Conservation (phyloP, 2,113 vertebrate species). For the Dendropsophus ebraccatus region DNA sequence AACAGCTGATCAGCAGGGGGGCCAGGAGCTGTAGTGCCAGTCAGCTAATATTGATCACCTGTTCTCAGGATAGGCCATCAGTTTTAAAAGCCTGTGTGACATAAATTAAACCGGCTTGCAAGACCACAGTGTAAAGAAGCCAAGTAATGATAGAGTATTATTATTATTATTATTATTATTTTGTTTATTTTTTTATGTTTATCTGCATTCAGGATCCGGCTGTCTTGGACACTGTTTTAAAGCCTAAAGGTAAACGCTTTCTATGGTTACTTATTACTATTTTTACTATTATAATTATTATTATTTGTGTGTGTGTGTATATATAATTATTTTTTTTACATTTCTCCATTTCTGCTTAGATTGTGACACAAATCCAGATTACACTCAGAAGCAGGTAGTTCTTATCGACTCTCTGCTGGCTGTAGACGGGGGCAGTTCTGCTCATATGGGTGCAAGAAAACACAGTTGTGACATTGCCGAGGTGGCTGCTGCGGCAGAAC, state of each 20-base stretch:
- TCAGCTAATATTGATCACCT: neutral
- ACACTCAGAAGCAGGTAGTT: conserved; percentile 70
- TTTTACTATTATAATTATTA: no score
- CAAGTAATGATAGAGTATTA: no score
- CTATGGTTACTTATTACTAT: no score
- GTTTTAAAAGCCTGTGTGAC: no score
- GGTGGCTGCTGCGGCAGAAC: conserved; percentile 80
- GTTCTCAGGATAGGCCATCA: neutral
- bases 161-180: no score
- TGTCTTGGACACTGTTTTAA: neutral
- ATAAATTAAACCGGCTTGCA: neutral
- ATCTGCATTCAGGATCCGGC: neutral
- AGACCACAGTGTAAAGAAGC: neutral
- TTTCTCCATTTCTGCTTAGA: conserved; percentile 1
- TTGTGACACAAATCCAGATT: conserved; percentile 41
- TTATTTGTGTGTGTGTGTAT: no score
- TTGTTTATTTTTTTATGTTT: neutral
- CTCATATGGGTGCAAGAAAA: conserved; percentile 69
- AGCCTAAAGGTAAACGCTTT: neutral
- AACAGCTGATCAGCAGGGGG: no score
- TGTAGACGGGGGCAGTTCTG: conserved; percentile 73
- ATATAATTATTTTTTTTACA: no score
- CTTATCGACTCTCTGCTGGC: conserved; percentile 82
- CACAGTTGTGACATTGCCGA: conserved; percentile 80
- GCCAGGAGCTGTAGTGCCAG: no score